Evolutionary conservation across 2,888 invertebrate genomes (phyloP).

Genomic region (Cremastinae sp.): DNA sequence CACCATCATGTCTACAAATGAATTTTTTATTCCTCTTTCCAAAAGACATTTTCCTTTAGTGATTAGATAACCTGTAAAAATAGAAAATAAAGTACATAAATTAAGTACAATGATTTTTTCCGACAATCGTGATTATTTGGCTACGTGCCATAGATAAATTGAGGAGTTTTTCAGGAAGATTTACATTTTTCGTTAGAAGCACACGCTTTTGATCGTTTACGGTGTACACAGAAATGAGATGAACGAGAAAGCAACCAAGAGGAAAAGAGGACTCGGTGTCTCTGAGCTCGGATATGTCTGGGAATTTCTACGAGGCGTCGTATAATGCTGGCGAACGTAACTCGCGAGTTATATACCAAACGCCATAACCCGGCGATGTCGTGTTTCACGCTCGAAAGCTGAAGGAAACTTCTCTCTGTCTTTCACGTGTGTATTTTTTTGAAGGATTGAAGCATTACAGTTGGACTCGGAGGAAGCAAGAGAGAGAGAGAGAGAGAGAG

Average conservation of each 20-base stretch:
- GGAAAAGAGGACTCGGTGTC: constrained; percentile 2
- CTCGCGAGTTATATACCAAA: background rate
- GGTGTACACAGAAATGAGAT: constrained; percentile 1
- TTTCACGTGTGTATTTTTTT: constrained; percentile 10
- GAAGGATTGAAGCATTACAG: constrained; percentile 27
- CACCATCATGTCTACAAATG: no score
- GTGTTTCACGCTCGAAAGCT: constrained; percentile 26
- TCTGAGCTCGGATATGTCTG: constrained; percentile 14
- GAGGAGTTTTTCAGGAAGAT: background rate
- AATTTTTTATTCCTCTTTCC: no score
- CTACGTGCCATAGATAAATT: no score
- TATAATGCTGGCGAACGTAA: constrained; percentile 26
- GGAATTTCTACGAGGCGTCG: constrained; percentile 44
- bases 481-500: background rate
- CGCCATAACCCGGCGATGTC: constrained; percentile 9
- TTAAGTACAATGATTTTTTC: no score
- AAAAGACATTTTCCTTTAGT: no score
- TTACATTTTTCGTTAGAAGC: constrained; percentile 2
- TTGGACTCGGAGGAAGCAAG: constrained; percentile 7
- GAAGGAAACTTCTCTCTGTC: constrained; percentile 11
- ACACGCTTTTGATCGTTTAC: no score
- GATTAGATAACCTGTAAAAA: no score
- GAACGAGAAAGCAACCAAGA: background rate
- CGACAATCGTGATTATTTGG: no score
- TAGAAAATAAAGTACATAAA: no score